phyloP scores from a whole-genome alignment of 92 coral and sea anemone species.

The Palythoa caribaeorum region DNA sequence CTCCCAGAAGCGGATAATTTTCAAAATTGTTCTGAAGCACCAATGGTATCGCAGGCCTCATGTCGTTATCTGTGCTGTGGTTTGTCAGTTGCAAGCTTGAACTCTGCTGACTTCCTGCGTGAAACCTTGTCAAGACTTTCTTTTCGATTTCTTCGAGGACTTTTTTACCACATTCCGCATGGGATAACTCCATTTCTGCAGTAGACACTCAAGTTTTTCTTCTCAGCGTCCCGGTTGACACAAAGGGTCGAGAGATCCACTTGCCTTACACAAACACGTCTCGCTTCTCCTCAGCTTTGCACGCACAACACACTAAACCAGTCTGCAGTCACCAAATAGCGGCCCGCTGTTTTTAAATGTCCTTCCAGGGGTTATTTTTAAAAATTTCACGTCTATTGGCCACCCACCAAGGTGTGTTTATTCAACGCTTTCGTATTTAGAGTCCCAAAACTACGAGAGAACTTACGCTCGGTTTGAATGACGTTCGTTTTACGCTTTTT shows the following conservation, averaged over 20 bases:
- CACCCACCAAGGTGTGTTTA: conserved; percentile 74
- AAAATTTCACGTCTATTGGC: conserved; percentile 54
- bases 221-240: conserved; percentile 11
- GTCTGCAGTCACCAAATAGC: conserved; percentile 31
- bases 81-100: conserved; percentile 6
- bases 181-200: conserved; percentile 7
- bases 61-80: conserved; percentile 47
- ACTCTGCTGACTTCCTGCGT: conserved; percentile 43
- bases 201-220: not conserved
- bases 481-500: not conserved
- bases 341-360: conserved; percentile 44
- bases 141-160: conserved; percentile 6
- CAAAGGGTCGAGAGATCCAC: conserved; percentile 25
- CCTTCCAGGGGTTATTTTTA: conserved; percentile 44
- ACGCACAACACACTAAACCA: not conserved
- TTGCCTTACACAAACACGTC: not conserved
- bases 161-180: not conserved
- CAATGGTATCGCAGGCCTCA: conserved; percentile 5
- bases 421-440: conserved; percentile 39
- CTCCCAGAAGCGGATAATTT: conserved; percentile 6
- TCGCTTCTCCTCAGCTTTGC: conserved; percentile 10
- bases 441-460: conserved; percentile 5
- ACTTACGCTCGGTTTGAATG: not conserved
- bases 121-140: conserved; percentile 15
- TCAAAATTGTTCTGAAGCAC: conserved; percentile 29